Conservation (phyloP, 2,888 invertebrate genomes). For the Andrena trimmerana region DNA sequence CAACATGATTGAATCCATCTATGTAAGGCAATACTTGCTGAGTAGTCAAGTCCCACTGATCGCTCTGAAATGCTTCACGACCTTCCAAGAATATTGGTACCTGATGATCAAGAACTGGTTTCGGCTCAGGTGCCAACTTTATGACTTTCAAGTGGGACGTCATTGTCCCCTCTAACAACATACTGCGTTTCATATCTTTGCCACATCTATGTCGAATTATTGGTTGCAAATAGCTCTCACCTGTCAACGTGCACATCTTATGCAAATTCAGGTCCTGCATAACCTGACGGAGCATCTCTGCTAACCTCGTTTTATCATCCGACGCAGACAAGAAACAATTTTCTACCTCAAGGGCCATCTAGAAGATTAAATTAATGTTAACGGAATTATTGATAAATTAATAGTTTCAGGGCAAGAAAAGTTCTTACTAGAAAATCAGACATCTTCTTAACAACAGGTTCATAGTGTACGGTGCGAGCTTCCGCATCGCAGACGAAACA, state of each 20-base stretch:
- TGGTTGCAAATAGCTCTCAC: conserved; percentile 80
- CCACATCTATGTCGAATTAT: conserved; percentile 85
- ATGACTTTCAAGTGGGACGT: conserved; percentile 96
- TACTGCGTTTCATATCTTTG: conserved; percentile 86
- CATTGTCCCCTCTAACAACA: conserved; percentile 90
- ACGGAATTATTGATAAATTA: neutral
- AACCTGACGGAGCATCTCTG: conserved; percentile 92
- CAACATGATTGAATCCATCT: conserved; percentile 96
- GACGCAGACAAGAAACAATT: conserved; percentile 92
- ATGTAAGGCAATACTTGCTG: conserved; percentile 96
- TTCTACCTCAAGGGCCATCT: conserved; percentile 95
- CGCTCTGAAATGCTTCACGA: conserved; percentile 88
- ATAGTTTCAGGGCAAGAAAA: neutral
- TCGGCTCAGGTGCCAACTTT: conserved; percentile 92
- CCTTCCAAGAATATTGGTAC: conserved; percentile 94
- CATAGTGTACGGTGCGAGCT: conserved; percentile 96
- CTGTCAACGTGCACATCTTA: conserved; percentile 91
- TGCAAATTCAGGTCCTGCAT: conserved; percentile 93
- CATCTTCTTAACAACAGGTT: conserved; percentile 96
- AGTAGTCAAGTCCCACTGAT: conserved; percentile 97
- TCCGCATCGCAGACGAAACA: conserved; percentile 97
- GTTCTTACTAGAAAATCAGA: conserved; percentile 93
- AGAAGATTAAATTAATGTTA: conserved; percentile 45
- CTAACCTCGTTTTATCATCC: conserved; percentile 89
- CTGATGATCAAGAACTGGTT: conserved; percentile 93